These are phyloP conservation scores for Abramis brama DNA, from an alignment of 2,113 vertebrate species.

Conservation along the genomic window DNA sequence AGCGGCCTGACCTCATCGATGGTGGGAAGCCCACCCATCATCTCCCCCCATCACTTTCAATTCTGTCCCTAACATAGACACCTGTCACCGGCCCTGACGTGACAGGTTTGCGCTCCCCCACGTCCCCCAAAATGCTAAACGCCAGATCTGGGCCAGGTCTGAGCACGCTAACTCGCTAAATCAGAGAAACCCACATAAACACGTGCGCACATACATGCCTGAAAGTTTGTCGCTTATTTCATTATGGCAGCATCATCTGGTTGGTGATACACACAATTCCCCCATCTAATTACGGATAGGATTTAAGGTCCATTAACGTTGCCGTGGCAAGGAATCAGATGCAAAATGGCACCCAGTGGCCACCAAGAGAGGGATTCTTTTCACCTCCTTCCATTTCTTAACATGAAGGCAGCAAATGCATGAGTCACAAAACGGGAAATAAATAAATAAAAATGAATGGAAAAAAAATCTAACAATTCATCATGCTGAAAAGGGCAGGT, in stretches of 20 bases:
- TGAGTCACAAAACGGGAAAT: constrained; percentile 11
- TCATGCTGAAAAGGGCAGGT: constrained; percentile 78
- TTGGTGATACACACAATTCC: constrained; percentile 99
- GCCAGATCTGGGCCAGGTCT: constrained; percentile 74
- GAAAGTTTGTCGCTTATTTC: constrained; percentile 90
- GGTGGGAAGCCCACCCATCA: constrained; percentile 83
- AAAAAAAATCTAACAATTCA: constrained; percentile 73
- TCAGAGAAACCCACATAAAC: constrained; percentile 74
- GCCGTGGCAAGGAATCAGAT: constrained; percentile 91
- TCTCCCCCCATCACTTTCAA: constrained; percentile 77
- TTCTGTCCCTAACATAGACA: constrained; percentile 82
- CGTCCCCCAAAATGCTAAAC: constrained; percentile 72
- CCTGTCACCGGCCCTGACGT: constrained; percentile 82
- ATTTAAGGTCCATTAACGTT: constrained; percentile 99
- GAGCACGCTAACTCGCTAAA: constrained; percentile 70
- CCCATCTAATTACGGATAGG: constrained; percentile 99
- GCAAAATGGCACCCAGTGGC: constrained; percentile 89
- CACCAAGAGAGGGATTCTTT: constrained; percentile 73
- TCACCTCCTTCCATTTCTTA: constrained; percentile 49
- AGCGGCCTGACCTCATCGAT: constrained; percentile 84
- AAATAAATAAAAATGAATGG: constrained; percentile 44
- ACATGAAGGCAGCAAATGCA: constrained; percentile 30
- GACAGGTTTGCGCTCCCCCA: constrained; percentile 71
- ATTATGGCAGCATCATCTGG: constrained; percentile 99
- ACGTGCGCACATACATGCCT: constrained; percentile 66